Evolutionary conservation across 2,888 invertebrate species (phyloP).

Genomic region (Branchellion lobata): DNA sequence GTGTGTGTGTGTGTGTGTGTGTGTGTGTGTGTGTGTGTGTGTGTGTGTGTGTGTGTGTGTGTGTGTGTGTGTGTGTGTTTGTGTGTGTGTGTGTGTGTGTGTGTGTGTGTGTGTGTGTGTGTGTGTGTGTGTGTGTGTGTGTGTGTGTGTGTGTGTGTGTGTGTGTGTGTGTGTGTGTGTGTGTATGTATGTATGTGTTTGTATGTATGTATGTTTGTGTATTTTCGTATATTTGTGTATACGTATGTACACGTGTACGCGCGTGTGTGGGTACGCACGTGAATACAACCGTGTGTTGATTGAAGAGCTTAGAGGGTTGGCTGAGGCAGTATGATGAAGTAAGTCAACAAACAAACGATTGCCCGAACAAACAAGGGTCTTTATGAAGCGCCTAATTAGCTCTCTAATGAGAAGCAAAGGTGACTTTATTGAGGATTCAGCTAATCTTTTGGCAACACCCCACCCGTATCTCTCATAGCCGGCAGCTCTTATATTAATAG

Average conservation of each 20-base stretch:
- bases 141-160: slow-evolving; percentile 17
- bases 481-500: too few species aligned
- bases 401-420: too few species aligned
- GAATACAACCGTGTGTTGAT: background rate
- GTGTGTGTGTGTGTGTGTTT: slow-evolving; percentile 16
- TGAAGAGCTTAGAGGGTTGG: too few species aligned
- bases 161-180: slow-evolving; percentile 21
- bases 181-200: slow-evolving; percentile 10
- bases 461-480: too few species aligned
- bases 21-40: slow-evolving; percentile 16
- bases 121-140: slow-evolving; percentile 21
- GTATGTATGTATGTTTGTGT: slow-evolving; percentile 6
- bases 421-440: too few species aligned
- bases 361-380: too few species aligned
- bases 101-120: slow-evolving; percentile 9
- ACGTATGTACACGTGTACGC: background rate
- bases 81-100: slow-evolving; percentile 25
- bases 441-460: too few species aligned
- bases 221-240: background rate
- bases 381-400: too few species aligned
- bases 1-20: slow-evolving; percentile 22
- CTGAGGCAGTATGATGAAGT: too few species aligned
- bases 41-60: slow-evolving; percentile 3
- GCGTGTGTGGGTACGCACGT: slow-evolving; percentile 1
- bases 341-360: too few species aligned